Base-by-base conservation (phyloP, 2,888 invertebrate genomes). In the Morinoia aosen region DNA sequence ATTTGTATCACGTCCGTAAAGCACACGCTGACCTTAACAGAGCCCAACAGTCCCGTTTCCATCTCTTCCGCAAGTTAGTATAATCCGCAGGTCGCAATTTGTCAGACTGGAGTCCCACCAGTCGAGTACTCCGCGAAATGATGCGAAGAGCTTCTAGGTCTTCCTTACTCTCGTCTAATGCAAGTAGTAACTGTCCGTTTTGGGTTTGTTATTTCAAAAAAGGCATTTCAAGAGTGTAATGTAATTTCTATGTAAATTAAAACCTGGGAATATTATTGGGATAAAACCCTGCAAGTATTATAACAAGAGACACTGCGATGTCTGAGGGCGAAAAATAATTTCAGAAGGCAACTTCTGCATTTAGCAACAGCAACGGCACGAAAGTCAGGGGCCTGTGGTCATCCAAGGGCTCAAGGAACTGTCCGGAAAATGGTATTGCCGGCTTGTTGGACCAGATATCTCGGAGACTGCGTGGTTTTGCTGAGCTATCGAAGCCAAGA, bases 351-450 rank as follows among this genome's bases (percentile, higher is more conserved):
- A 48, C 93, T 48, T 39, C 40, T 48, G 19, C 90, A 90, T 76
- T 48, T 90, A 90, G 90, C 90, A 90, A 11, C 1, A n/a, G 40
- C 39, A 90, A 12, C 90, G 10, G 90, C 90, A 90, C 39, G 40
- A 90, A 48, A 90, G 48, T 39, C 56, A 93, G 93, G 48, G 33
- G 93, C 93, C 93, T 57, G 57, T 33, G 93, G 93, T 93, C 93
- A 93, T 93, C 57, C 93, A n/a, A 33, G n/a, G 93, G 93, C 93
- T 93, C 93, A 93, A 57, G 93, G 93, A 93, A 93, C 57, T 57
- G 93, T 93, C 93, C 93, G 93, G 93, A 93, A 93, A 93, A 93
- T 93, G 93, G 93, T 93, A 93, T 93, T 93, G 93, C 93, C 93
- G 93, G 93, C 93, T 93, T 93, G 93, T 93, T 93, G 93, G 93